Evolutionary conservation across 1,140 invertebrate species (phyloP), one percentile per base, ranked within the genome.

Genomic region (Uloborus diversus): DNA sequence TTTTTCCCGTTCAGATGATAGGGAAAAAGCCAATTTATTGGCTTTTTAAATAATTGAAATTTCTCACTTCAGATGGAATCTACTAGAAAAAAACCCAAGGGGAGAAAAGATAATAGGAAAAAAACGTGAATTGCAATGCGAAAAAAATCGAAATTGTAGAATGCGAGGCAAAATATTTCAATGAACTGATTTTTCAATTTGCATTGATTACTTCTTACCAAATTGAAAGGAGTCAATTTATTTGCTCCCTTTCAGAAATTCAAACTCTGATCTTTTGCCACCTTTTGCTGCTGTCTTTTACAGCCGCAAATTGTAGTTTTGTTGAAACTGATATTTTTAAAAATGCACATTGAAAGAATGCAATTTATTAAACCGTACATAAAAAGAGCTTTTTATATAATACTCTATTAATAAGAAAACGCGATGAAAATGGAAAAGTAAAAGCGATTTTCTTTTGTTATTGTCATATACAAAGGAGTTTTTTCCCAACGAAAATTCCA

Each of bases 41-140:
- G 73, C 73, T 65, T 76, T 76, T 76, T 76, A 76, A 76, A 76
- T 76, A 65, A 76, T 76, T 76, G 73, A 76, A 76, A 76, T 56
- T 66, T 76, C 42, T 27, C 35, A 47, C 62, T 23, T 4, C 14
- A 7, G 57, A 30, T 5, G 20, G 1, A 61, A 9, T 33, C 9
- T 11, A 33, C 5, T 4, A 13, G 14, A 13, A 30, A 49, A 28
- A 14, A 30, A 49, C 28, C n/a, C 35, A 66, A 30, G 20, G 13
- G 49, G 13, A n/a, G 25, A 59, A 71, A 73, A 4, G 13, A 28
- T 13, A n/a, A 56, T 14, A 14, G 53, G 23, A 61, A 2, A 28
- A 27, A 23, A 33, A 56, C 20, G 33, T 17, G 20, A 4, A 32
- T 20, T 53, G 30, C 27, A 20, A 53, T 35, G 57, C 32, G 5